Conservation (phyloP, 2,888 invertebrate genomes). For the Dioctria rufipes region DNA sequence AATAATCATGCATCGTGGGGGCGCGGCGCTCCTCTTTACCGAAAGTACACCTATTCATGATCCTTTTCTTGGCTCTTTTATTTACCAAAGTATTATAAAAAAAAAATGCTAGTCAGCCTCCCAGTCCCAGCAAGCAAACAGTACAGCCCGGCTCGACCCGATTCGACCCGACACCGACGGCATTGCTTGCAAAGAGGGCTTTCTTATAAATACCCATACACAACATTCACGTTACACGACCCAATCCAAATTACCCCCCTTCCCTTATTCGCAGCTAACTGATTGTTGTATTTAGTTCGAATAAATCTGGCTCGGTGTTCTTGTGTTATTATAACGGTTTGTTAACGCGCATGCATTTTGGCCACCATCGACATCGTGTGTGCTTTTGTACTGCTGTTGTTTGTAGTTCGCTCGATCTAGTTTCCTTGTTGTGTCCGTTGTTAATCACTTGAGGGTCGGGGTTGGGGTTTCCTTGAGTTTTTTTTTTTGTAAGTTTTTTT, state of each 20-base stretch:
- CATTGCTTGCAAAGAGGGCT: no score
- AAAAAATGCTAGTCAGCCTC: no score
- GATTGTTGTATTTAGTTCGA: not conserved
- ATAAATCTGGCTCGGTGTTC: not conserved
- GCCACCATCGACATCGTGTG: not conserved
- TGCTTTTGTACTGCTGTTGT: not conserved
- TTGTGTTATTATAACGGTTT: slow-evolving; percentile 1
- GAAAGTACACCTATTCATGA: not conserved
- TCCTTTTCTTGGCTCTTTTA: no score
- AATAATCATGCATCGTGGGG: slow-evolving; percentile 11
- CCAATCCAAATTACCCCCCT: not conserved
- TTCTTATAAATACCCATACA: no score
- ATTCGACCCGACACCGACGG: no score
- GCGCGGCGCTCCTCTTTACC: slow-evolving; percentile 30
- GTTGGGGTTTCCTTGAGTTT: slow-evolving; percentile 39
- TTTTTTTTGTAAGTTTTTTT: not conserved
- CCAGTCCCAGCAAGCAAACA: no score
- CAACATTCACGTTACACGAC: no score
- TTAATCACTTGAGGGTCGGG: slow-evolving; percentile 48
- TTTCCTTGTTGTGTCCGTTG: slow-evolving; percentile 38
- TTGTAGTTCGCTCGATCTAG: slow-evolving; percentile 23
- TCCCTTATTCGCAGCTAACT: not conserved
- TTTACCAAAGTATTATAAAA: no score
- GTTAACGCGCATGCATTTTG: slow-evolving; percentile 28
- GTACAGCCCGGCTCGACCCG: no score